Evolutionary conservation across 2,888 invertebrate species (phyloP), one percentile per base, ranked within the genome.

Genomic region (Opisthograptis luteolata): DNA sequence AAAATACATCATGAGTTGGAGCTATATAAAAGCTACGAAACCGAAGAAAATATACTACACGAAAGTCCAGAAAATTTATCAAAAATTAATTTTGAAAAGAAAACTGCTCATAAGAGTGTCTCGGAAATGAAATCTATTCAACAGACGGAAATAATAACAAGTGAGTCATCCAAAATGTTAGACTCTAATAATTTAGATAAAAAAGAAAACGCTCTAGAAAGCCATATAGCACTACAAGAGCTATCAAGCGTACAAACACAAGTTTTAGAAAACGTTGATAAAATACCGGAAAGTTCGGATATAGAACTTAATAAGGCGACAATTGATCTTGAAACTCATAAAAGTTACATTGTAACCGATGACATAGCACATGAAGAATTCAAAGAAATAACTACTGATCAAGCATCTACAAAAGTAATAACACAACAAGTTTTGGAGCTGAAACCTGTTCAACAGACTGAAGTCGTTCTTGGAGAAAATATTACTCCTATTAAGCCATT

Each of bases 311-410:
- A 58, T 39, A 69, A 66, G 55, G 84, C 79, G 12, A 60, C 54
- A 14, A 13, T 75, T 22, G 77, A 79, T 39, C 25, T 87, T 27
- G 77, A 81, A 68, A 64, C 78, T 8, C 68, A 76, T 48, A 76
- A 77, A 58, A 79, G 75, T 28, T 84, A 72, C 53, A 64, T 64
- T 17, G 73, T 81, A 6, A 64, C 66, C 12, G 81, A 87, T 72
- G 76, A 79, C 45, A 30, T 79, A 10, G 43, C 69, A 15, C 87
- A 88, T 2, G 92, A 93, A 63, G 80, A 80, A 53, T 83, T 92
- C 62, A 79, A 80, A 32, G 57, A 78, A 45, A 84, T 92, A 15
- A 60, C 60, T 44, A 70, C 77, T 4, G 61, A 78, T 15, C 76
- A 76, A 57, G 84, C 87, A n/a, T 68, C 74, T 36, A 64, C 70